Percentiles rank a stretch among this genome's conserved stretches.
Conservation (phyloP, 2,888 invertebrate genomes). For the Microctonus brassicae region DNA sequence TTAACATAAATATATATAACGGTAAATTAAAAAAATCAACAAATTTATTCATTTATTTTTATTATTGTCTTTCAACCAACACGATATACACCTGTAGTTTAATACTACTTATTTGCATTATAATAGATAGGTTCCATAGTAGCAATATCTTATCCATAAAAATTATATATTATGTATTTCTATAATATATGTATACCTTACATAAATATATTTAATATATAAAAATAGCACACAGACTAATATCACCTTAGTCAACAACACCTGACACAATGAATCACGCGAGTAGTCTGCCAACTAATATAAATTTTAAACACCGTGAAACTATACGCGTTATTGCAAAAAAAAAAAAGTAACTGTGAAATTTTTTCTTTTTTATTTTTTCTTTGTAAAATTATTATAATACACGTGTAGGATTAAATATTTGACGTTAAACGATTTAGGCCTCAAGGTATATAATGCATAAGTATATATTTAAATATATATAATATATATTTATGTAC, state of each 20-base stretch:
- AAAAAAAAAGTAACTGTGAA: slow-evolving; percentile 11
- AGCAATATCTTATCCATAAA: slow-evolving; percentile 20
- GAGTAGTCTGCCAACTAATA: neutral
- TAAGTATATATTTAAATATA: neutral
- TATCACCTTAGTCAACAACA: slow-evolving; percentile 13
- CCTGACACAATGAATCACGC: slow-evolving; percentile 24
- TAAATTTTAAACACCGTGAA: slow-evolving; percentile 1
- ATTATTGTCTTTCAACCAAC: neutral
- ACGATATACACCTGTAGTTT: slow-evolving; percentile 2
- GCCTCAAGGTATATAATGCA: neutral
- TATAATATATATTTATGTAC: no score
- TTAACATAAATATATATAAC: no score
- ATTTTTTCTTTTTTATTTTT: neutral
- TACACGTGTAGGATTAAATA: neutral
- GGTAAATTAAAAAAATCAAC: no score
- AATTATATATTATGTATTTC: neutral
- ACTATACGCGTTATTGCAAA: neutral
- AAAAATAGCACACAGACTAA: neutral
- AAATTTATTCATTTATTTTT: neutral
- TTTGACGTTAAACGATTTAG: slow-evolving; percentile 5
- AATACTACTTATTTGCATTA: slow-evolving; percentile 8
- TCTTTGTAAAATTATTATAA: neutral
- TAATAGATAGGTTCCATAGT: slow-evolving; percentile 9
- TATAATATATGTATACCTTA: neutral
- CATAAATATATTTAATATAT: neutral